Base-by-base conservation (phyloP, 1,140 invertebrate species). In the Lucilia cuprina region DNA sequence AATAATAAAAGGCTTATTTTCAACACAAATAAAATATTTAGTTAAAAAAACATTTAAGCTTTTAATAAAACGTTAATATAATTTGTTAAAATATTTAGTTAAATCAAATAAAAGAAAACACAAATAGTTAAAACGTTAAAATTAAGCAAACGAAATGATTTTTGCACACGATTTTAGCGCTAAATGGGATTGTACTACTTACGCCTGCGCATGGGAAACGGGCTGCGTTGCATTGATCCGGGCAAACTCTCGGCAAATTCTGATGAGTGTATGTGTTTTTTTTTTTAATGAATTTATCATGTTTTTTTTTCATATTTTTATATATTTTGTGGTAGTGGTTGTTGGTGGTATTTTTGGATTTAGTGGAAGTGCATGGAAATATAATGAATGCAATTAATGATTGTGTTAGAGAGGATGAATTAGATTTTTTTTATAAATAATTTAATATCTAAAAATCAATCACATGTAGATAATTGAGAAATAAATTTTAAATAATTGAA, bases 221-320 rank as follows among this genome's bases (percentile, higher is more conserved):
- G 96, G 91, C 95, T 96, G 88, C 96, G 94, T 92, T 95, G 95
- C 91, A 94, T 96, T 86, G 95, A 95, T 88, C 95, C 93, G 83
- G 96, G 96, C 91, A 96, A 92, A 92, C 95, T 96, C 92, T 97
- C 96, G 86, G 95, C 96, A 90, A 96, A 96, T 94, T 97, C 96
- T 96, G 88, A 65, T 21, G 47, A 41, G 82, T 78, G 19, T n/a
- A 74, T 82, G 80, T 21, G 82, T 83, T 35, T 83, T 17, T 55
- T 82, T 8, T 19, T 49, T 82, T 82, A n/a, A 83, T 83, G 74
- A 75, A 12, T 83, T 82, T 47, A 4, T 19, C 49, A n/a, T 50
- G 4, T 75, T 65, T 83, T 83, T 47, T 14, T 55, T 82, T 47
- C 14, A 49, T 82, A 65, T 21, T 47, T 84, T 50, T 74, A 2